Evolutionary conservation across 1,140 invertebrate species (phyloP), one percentile per base, ranked within the genome.

Genomic region (Fragariocoptes setiger): DNA sequence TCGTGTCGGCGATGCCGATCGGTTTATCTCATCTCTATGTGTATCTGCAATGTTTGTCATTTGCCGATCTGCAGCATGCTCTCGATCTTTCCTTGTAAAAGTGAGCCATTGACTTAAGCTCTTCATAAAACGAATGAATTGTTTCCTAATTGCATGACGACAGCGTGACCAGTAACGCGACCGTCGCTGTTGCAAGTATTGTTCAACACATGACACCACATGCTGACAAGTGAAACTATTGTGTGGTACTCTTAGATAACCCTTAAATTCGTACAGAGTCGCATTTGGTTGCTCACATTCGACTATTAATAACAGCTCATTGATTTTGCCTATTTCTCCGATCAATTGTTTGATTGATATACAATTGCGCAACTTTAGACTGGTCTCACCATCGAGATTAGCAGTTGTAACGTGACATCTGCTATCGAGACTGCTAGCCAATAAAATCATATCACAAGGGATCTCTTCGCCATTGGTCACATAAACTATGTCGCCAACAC

Each of bases 371-470:
- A 37, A 35, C 36, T 99, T 99, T 19, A 99, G 62, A 64, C 97
- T 99, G 4, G 86, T 97, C 62, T 99, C 92, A 1, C 92, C 92
- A 62, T 99, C 92, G 48, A 99, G 61, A 62, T 95, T 97, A 19
- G 88, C 78, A 8, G 92, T 99, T 62, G 97, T 88, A 50, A 99
- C 88, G 57, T 95, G 97, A 53, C 85, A 92, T 64, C 95, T 80
- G 25, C 76, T 77, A 4, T 51, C 43, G 0, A 44, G 35, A 47
- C 64, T 61, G 43, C 55, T 59, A 45, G 72, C 65, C 22, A 95
- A 60, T 18, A 97, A 56, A 19, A 97, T 62, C 50, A 94, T 74
- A 57, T 95, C 88, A 3, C 88, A 86, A 4, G 88, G 88, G 46
- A 94, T 82, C 18, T 79, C 67, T 63, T 95, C 85, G 61, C 94